Evolutionary conservation across 2,888 invertebrate genomes (phyloP).

Genomic region (Cylindroiulus punctatus): DNA sequence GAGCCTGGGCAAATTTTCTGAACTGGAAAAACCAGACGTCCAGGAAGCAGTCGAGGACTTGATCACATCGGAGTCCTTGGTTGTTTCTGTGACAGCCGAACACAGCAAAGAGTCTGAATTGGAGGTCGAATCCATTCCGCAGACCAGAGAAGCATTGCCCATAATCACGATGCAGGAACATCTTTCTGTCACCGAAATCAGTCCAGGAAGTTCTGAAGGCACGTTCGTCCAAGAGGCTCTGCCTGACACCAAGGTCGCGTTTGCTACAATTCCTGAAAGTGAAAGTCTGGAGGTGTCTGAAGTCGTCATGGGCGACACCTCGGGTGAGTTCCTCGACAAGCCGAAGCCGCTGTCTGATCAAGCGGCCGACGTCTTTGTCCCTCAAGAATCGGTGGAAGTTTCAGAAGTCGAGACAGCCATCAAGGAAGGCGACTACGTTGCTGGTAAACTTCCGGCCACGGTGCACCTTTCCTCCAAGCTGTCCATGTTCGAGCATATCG

Average conservation of each 20-base stretch:
- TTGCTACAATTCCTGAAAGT: constrained; percentile 55
- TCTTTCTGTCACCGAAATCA: constrained; percentile 56
- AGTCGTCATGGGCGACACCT: constrained; percentile 55
- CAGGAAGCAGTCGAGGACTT: constrained; percentile 52
- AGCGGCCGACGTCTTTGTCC: constrained; percentile 42
- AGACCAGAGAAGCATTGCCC: not conserved
- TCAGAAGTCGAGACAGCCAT: constrained; percentile 52
- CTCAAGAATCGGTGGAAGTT: constrained; percentile 52
- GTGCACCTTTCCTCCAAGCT: constrained; percentile 46
- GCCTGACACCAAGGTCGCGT: constrained; percentile 51
- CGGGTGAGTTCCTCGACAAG: constrained; percentile 48
- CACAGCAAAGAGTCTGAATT: constrained; percentile 49
- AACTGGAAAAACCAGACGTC: constrained; percentile 13
- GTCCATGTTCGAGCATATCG: constrained; percentile 50
- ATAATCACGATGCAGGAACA: not conserved
- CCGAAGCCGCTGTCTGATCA: constrained; percentile 50
- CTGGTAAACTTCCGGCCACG: constrained; percentile 49
- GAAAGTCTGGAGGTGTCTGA: constrained; percentile 57
- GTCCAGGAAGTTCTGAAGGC: constrained; percentile 53
- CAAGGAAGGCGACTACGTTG: constrained; percentile 55
- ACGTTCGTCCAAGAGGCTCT: not conserved
- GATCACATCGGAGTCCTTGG: constrained; percentile 55
- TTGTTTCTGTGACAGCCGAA: constrained; percentile 55
- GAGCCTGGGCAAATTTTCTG: constrained; percentile 52
- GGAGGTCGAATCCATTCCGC: constrained; percentile 7